These are phyloP conservation scores for Pyxicephalus adspersus DNA, from an alignment of 2,113 vertebrate species.

Conservation along the genomic window DNA sequence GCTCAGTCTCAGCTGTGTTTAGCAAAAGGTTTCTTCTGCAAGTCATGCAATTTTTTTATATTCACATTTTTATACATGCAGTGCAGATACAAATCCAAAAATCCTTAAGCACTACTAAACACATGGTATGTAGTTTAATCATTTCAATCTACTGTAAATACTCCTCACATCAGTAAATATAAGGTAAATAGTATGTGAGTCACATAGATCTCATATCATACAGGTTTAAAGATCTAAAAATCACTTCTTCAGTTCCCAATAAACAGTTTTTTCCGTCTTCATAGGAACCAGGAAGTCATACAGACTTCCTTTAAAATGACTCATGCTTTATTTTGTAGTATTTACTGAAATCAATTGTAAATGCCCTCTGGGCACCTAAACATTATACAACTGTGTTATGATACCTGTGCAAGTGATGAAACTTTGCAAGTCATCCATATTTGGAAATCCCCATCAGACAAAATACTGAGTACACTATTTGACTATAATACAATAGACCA, in stretches of 20 bases:
- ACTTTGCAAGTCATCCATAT: not conserved
- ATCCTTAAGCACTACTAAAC: slow-evolving; percentile 30
- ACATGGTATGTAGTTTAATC: slow-evolving; percentile 37
- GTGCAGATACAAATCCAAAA: slow-evolving; percentile 9
- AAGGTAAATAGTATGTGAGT: slow-evolving; percentile 16
- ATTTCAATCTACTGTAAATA: slow-evolving; percentile 31
- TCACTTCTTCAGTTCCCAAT: not conserved
- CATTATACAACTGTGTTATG: too few relatives aligned
- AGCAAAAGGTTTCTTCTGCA: too few relatives aligned
- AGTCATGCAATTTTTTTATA: not conserved
- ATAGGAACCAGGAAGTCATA: slow-evolving; percentile 6
- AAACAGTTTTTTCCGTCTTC: slow-evolving; percentile 1
- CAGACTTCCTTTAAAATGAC: slow-evolving; percentile 27
- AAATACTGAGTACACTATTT: not conserved
- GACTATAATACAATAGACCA: too few relatives aligned
- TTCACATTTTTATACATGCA: slow-evolving; percentile 13
- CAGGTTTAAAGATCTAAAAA: slow-evolving; percentile 7
- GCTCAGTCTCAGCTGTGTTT: too few relatives aligned
- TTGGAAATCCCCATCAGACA: slow-evolving; percentile 1
- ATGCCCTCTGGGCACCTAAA: not conserved
- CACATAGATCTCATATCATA: slow-evolving; percentile 1
- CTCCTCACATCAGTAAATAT: slow-evolving; percentile 22
- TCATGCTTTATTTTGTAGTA: slow-evolving; percentile 10
- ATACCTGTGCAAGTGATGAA: not conserved
- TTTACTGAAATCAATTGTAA: slow-evolving; percentile 15